Base-by-base conservation (phyloP, 2,888 invertebrate genomes). In the Watsonalla binaria region DNA sequence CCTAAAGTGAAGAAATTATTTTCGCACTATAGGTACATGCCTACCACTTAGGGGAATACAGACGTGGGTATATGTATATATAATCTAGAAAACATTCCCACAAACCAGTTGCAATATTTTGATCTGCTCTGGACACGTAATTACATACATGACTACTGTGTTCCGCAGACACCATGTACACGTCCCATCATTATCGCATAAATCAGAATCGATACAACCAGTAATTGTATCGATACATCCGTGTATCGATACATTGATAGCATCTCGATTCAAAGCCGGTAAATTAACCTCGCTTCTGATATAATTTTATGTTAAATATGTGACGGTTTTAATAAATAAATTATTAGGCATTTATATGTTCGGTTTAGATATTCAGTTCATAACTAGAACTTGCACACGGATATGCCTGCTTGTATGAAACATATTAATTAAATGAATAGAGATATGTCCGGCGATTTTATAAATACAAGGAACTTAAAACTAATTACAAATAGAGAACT, bases 111-210 rank as follows among this genome's bases (percentile, higher is more conserved):
- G 51, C 33, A 35, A 47, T 45, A 47, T 49, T 49, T 42, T 52
- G 24, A 50, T 39, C 53, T 52, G 50, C 51, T 45, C 45, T 53
- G 34, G 2, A n/a, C 59, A 54, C 52, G 59, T 63, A 70, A 71
- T 69, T 66, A 66, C 57, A 34, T 57, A 59, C 63, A 68, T 63
- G 63, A 65, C 78, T 78, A 66, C 78, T 68, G 74, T 72, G 65
- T 70, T 72, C 71, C 70, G 71, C 72, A 58, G 61, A 60, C 52
- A 14, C 37, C 49, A 49, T 37, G 49, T 49, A 37, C 37, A 49
- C 65, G 75, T 75, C 74, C 79, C 70, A 74, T 84, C 82, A 86
- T 87, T 88, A 87, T 85, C 85, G 76, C 76, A 86, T 88, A 88
- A 87, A 86, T 88, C 87, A 84, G 74, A 67, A 64, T 62, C 69